A percentile compares a stretch with the other conserved stretches of the same genome.
Evolutionary conservation across 2,797 vertebrate genomes (phyloP).

Genomic region (Nannoperca australis): DNA sequence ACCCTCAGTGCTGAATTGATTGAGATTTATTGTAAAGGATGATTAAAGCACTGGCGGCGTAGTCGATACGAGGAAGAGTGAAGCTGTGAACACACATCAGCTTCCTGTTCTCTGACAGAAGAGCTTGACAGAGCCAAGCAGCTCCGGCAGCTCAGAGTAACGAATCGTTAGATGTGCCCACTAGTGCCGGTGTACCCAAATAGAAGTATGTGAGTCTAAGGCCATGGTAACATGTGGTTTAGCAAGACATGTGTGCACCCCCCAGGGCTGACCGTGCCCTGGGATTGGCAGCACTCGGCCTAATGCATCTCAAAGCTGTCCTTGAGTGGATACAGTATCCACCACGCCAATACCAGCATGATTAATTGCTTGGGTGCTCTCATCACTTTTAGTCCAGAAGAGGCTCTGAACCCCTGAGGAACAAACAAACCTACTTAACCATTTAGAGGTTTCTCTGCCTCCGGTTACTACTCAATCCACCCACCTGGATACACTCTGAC

Average conservation of each 20-base stretch:
- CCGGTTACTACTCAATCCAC: slow-evolving; percentile 71
- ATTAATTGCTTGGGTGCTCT: slow-evolving; percentile 77
- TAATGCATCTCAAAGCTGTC: slow-evolving; percentile 77
- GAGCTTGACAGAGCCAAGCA: slow-evolving; percentile 57
- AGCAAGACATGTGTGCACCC: slow-evolving; percentile 34
- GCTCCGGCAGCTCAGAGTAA: slow-evolving; percentile 46
- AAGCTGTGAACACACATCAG: slow-evolving; percentile 62
- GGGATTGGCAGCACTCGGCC: slow-evolving; percentile 72
- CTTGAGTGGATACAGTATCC: slow-evolving; percentile 77
- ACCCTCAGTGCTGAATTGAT: slow-evolving; percentile 72
- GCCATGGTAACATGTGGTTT: slow-evolving; percentile 46
- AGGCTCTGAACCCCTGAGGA: slow-evolving; percentile 66
- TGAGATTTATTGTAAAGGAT: slow-evolving; percentile 81
- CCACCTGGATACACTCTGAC: slow-evolving; percentile 72
- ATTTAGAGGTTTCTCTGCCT: slow-evolving; percentile 75
- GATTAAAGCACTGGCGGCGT: slow-evolving; percentile 70
- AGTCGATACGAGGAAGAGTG: slow-evolving; percentile 67
- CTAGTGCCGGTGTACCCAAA: slow-evolving; percentile 25
- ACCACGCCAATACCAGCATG: slow-evolving; percentile 76
- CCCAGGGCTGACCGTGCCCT: slow-evolving; percentile 37
- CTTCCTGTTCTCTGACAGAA: slow-evolving; percentile 69
- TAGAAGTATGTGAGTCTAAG: slow-evolving; percentile 51
- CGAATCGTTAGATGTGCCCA: slow-evolving; percentile 44
- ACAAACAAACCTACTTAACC: slow-evolving; percentile 80
- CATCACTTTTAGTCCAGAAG: slow-evolving; percentile 73